These are phyloP conservation scores for Philopedon plagiatum DNA, from an alignment of 2,888 invertebrate genomes.

Conservation along the genomic window DNA sequence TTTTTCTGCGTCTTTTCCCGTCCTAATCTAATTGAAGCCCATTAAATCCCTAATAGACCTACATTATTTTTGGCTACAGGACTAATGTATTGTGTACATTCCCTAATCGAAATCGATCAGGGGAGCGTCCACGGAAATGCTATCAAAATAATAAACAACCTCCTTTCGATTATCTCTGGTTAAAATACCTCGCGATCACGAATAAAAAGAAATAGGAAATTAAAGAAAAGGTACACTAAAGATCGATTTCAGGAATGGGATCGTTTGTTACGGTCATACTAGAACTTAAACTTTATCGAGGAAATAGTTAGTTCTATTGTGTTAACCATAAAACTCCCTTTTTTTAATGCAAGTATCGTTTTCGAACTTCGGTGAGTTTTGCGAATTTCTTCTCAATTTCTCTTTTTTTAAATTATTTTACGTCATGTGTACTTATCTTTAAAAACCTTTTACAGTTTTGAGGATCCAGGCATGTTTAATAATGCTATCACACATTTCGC, in stretches of 20 bases:
- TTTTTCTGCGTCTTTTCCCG: constrained; percentile 41
- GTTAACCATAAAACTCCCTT: neutral
- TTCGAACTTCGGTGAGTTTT: neutral
- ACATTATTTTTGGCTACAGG: constrained; percentile 52
- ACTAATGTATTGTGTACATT: constrained; percentile 45
- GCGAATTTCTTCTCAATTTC: too few species aligned
- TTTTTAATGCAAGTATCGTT: neutral
- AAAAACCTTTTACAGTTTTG: too few species aligned
- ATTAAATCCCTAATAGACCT: constrained; percentile 54
- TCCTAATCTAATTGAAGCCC: constrained; percentile 52
- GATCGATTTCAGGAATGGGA: constrained; percentile 25
- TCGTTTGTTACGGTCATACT: constrained; percentile 15
- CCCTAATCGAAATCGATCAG: constrained; percentile 41
- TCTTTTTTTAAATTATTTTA: too few species aligned
- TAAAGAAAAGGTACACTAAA: constrained; percentile 23
- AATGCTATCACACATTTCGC: too few species aligned
- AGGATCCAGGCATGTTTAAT: too few species aligned
- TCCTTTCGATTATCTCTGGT: constrained; percentile 39
- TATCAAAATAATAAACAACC: constrained; percentile 45
- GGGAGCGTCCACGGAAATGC: constrained; percentile 35
- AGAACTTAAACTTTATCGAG: neutral
- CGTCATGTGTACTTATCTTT: too few species aligned
- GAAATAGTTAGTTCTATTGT: neutral
- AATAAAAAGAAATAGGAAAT: constrained; percentile 35
- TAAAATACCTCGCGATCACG: constrained; percentile 35